Base-by-base conservation (phyloP, 2,888 invertebrate species). In the Lasius platythorax region DNA sequence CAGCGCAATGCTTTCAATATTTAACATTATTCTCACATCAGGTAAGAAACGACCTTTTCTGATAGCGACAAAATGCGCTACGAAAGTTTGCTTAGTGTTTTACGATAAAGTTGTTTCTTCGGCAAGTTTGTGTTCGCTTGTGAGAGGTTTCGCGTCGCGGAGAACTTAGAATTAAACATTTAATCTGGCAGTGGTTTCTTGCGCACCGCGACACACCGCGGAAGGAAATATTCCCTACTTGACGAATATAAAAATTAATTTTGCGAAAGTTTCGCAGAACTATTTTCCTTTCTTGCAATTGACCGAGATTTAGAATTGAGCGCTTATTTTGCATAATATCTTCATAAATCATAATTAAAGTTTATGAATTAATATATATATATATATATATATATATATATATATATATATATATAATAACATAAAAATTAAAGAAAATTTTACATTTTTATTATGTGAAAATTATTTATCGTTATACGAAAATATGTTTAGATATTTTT, bases 61-160 rank as follows among this genome's bases (percentile, higher is more conserved):
- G 40, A 67, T 56, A 40, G 67, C 4, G 12, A 66, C 40, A 15
- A 76, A 46, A 5, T 12, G 28, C 46, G 8, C 18, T 40, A 28
- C 40, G 11, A 28, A 67, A 18, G 40, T 56, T 78, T 78, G 56
- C 66, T 66, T 67, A 76, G n/a, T 56, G 56, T 78, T 78, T 76
- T 56, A 67, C 67, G 56, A 78, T 56, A 56, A 15, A 67, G 40
- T 67, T 67, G 37, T 56, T 63, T 46, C 53, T 40, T 46, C 50
- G 30, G n/a, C 56, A 67, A 56, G 40, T 78, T 66, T 9, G 56
- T 78, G 40, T 78, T 78, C 30, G 40, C 30, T 56, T 40, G 37
- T 53, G 50, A 76, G 28, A 76, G n/a, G n/a, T 2, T 53, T 53
- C 53, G 37, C n/a, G 2, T 76, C 37, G 18, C 33, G 3, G 6